These are phyloP conservation scores for Alcis repandata DNA, from an alignment of 2,888 invertebrate species.

Conservation along the genomic window DNA sequence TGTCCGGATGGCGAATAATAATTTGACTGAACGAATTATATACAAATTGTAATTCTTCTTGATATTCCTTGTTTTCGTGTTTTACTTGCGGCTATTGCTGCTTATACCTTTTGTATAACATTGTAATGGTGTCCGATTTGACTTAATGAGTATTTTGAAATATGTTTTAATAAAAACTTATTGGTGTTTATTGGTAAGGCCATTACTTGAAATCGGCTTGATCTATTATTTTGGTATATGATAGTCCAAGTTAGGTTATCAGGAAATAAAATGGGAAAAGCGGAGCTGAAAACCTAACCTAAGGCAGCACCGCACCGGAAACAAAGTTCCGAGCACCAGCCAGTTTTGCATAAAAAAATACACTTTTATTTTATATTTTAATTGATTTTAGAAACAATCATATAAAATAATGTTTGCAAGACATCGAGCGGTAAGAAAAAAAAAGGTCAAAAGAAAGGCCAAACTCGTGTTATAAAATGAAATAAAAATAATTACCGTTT, in stretches of 20 bases:
- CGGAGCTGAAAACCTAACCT: too few species aligned
- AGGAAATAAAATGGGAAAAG: too few species aligned
- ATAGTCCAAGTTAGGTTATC: too few species aligned
- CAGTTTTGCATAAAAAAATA: too few species aligned
- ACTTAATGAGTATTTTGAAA: background rate
- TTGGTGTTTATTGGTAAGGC: too few species aligned
- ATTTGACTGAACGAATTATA: conserved; percentile 79
- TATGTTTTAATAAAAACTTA: background rate
- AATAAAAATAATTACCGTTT: conserved; percentile 81
- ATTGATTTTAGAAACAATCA: too few species aligned
- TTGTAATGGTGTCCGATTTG: background rate
- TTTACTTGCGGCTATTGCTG: conserved; percentile 21
- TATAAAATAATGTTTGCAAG: too few species aligned
- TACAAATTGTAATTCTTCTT: conserved; percentile 71
- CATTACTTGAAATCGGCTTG: too few species aligned
- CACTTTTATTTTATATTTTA: too few species aligned
- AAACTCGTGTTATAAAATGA: conserved; percentile 72
- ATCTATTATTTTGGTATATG: too few species aligned
- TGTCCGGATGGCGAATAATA: conserved; percentile 77
- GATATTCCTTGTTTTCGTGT: conserved; percentile 45
- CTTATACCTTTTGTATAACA: conserved; percentile 3
- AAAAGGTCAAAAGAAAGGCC: conserved; percentile 59
- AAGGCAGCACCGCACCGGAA: too few species aligned
- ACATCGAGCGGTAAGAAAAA: conserved; percentile 43
- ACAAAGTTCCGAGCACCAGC: too few species aligned